Evolutionary conservation across 2,113 vertebrate species (phyloP).

Genomic region (rat (Rattus norvegicus)): DNA sequence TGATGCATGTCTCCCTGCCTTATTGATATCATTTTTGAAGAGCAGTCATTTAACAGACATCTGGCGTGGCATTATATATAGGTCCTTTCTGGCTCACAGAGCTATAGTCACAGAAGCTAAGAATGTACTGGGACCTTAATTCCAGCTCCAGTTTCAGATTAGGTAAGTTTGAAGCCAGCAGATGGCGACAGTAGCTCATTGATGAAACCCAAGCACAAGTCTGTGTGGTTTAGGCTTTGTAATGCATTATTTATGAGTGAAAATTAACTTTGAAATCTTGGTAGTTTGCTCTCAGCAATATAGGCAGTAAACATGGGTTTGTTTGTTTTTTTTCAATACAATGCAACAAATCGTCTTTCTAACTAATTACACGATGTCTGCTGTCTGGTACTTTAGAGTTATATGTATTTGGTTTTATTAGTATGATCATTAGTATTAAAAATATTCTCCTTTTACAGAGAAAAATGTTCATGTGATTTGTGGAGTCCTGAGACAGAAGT

Average conservation of each 20-base stretch:
- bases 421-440: constrained; percentile 58
- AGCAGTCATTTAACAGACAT: constrained; percentile 64
- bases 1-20: not conserved
- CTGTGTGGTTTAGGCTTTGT: not conserved
- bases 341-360: constrained; percentile 85
- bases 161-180: constrained; percentile 66
- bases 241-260: constrained; percentile 82
- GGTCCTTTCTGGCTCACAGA: constrained; percentile 46
- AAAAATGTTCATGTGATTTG: constrained; percentile 68
- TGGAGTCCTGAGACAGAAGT: not conserved
- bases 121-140: not conserved
- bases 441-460: constrained; percentile 66
- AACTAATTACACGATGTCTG: constrained; percentile 83
- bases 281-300: constrained; percentile 80
- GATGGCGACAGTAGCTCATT: constrained; percentile 82
- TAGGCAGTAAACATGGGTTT: constrained; percentile 80
- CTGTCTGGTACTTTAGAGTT: constrained; percentile 76
- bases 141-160: not conserved
- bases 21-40: constrained; percentile 37
- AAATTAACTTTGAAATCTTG: constrained; percentile 85
- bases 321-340: constrained; percentile 78
- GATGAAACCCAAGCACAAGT: not conserved
- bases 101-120: not conserved
- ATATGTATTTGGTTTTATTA: constrained; percentile 50
- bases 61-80: not conserved